Conservation (phyloP, 1,140 invertebrate species). For the fruit fly (Drosophila melanogaster) region DNA sequence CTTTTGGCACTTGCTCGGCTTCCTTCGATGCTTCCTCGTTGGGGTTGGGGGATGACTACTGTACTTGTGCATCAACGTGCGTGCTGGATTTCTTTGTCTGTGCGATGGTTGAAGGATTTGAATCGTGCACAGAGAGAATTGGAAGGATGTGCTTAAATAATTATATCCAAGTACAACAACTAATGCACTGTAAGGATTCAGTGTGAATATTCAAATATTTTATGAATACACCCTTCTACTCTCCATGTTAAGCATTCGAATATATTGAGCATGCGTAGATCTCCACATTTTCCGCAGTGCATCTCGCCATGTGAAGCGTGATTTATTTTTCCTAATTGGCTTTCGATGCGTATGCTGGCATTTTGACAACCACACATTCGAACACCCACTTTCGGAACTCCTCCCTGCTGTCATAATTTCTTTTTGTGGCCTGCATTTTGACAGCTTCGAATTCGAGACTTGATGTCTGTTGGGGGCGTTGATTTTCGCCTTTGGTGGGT, state of each 20-base stretch:
- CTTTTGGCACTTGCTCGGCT: slow-evolving; percentile 82
- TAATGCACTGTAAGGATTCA: too few species aligned
- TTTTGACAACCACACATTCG: slow-evolving; percentile 37
- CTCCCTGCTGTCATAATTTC: slow-evolving; percentile 64
- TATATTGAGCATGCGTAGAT: too few species aligned
- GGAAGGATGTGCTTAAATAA: too few species aligned
- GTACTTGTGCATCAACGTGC: slow-evolving; percentile 8
- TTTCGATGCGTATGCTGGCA: slow-evolving; percentile 72
- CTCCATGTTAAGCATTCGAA: too few species aligned
- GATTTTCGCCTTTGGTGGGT: slow-evolving; percentile 44
- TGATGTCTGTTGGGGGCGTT: slow-evolving; percentile 61
- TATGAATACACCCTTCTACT: too few species aligned
- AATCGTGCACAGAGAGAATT: not conserved
- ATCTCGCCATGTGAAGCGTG: slow-evolving; percentile 54
- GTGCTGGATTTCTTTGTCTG: slow-evolving; percentile 54
- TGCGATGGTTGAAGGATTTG: slow-evolving; percentile 45
- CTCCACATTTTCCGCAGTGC: slow-evolving; percentile 4
- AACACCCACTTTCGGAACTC: slow-evolving; percentile 7
- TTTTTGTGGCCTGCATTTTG: slow-evolving; percentile 58
- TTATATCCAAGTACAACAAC: too few species aligned
- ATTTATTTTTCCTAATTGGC: slow-evolving; percentile 81
- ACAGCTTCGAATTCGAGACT: slow-evolving; percentile 72
- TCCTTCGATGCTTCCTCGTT: slow-evolving; percentile 33
- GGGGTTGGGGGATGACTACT: slow-evolving; percentile 31
- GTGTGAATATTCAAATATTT: too few species aligned